Conservation (phyloP, 2,888 invertebrate species). For the Drosophila affinis region DNA sequence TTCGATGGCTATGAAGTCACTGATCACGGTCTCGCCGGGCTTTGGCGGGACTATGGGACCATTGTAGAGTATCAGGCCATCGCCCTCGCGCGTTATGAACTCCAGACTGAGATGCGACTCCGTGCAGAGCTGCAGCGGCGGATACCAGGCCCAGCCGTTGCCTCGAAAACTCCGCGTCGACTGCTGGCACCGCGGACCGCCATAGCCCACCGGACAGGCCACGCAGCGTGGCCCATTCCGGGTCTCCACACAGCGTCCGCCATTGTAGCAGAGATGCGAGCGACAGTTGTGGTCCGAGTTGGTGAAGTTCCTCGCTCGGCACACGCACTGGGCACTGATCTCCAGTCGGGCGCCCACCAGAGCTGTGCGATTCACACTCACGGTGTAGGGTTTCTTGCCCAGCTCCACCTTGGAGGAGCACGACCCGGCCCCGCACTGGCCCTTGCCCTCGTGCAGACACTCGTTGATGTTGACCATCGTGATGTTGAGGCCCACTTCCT, state of each 20-base stretch:
- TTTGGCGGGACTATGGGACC: constrained; percentile 98
- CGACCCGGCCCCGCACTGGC: constrained; percentile 95
- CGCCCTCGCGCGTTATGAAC: constrained; percentile 94
- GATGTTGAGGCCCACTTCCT: constrained; percentile 95
- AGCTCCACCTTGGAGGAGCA: constrained; percentile 96
- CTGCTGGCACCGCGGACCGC: constrained; percentile 98
- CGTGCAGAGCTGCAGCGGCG: constrained; percentile 97
- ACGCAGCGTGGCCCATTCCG: constrained; percentile 92
- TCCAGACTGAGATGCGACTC: constrained; percentile 97
- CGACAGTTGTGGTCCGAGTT: constrained; percentile 92
- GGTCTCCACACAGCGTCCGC: constrained; percentile 96
- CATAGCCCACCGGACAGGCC: constrained; percentile 95
- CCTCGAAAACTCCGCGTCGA: constrained; percentile 96
- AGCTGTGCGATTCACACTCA: constrained; percentile 98
- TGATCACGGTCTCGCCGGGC: constrained; percentile 90
- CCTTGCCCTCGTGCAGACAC: constrained; percentile 91
- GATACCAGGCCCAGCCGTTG: constrained; percentile 99
- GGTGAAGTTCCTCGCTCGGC: constrained; percentile 95
- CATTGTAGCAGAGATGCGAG: constrained; percentile 95
- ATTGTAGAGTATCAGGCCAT: constrained; percentile 96
- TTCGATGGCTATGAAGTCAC: constrained; percentile 97
- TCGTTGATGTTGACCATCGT: constrained; percentile 99
- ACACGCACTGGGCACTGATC: constrained; percentile 94
- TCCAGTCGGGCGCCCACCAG: constrained; percentile 97
- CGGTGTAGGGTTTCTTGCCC: constrained; percentile 92